Percentiles rank a stretch among this genome's conserved stretches.
Conservation (phyloP, 2,888 invertebrate species). For the Clitarchus hookeri region DNA sequence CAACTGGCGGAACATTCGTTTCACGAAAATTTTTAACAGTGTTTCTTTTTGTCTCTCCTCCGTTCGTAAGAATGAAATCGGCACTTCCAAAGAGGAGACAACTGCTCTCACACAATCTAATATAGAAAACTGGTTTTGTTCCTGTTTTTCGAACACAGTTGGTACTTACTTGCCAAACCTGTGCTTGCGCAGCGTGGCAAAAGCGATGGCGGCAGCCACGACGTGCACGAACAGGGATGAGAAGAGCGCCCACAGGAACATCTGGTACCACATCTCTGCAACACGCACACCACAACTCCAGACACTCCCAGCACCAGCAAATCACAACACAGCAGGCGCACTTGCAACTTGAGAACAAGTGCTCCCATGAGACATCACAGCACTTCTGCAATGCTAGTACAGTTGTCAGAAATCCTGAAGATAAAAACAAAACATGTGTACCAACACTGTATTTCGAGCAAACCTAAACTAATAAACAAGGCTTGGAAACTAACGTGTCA, state of each 20-base stretch:
- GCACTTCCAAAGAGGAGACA: too few relatives aligned
- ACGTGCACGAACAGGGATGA: slow-evolving; percentile 89
- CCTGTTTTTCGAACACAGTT: neutral
- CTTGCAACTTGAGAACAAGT: too few relatives aligned
- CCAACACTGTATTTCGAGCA: too few relatives aligned
- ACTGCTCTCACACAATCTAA: too few relatives aligned
- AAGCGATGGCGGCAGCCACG: slow-evolving; percentile 88
- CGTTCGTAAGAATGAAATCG: too few relatives aligned
- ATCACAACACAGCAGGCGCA: neutral
- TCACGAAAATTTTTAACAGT: slow-evolving; percentile 26
- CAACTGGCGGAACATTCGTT: neutral
- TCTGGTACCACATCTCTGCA: slow-evolving; percentile 96
- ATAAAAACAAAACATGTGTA: too few relatives aligned
- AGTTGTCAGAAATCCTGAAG: neutral
- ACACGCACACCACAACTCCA: slow-evolving; percentile 48
- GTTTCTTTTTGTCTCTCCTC: too few relatives aligned
- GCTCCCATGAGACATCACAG: neutral
- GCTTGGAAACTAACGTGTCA: neutral
- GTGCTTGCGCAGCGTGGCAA: slow-evolving; percentile 89
- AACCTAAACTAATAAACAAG: too few relatives aligned
- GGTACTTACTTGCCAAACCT: slow-evolving; percentile 74
- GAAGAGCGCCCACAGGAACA: slow-evolving; percentile 94
- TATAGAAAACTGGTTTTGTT: too few relatives aligned
- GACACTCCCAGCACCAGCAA: too few relatives aligned
- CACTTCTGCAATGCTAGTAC: neutral